Evolutionary conservation across 2,888 invertebrate species (phyloP).

Genomic region (Stratiomys singularior): DNA sequence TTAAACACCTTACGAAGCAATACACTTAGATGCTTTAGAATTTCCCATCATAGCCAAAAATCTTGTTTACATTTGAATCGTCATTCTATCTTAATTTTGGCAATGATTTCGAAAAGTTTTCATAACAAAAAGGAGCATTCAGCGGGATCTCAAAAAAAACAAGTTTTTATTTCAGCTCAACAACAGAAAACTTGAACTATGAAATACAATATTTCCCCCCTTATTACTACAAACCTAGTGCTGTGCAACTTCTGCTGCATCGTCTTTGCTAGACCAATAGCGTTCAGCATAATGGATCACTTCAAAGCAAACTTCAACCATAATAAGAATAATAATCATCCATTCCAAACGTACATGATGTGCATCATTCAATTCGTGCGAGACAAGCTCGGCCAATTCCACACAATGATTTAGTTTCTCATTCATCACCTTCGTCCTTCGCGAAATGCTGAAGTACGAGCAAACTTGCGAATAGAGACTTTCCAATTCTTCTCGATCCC

Average conservation of each 20-base stretch:
- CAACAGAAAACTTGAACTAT: too few species aligned
- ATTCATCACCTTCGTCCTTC: conserved; percentile 94
- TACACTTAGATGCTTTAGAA: too few species aligned
- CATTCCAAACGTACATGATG: conserved; percentile 95
- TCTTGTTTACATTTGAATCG: too few species aligned
- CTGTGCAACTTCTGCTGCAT: not conserved
- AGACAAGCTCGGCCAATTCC: conserved; percentile 88
- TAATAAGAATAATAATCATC: conserved; percentile 96
- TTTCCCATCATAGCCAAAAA: too few species aligned
- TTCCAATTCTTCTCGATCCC: conserved; percentile 94
- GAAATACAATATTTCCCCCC: too few species aligned
- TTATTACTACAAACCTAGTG: too few species aligned
- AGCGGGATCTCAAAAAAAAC: too few species aligned
- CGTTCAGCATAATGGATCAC: conserved; percentile 79
- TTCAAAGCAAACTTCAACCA: conserved; percentile 93
- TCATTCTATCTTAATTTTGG: too few species aligned
- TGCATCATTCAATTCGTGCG: conserved; percentile 88
- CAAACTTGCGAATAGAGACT: conserved; percentile 83
- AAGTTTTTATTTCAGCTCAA: too few species aligned
- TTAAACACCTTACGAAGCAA: too few species aligned
- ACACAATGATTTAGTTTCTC: conserved; percentile 95
- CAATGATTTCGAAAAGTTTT: too few species aligned
- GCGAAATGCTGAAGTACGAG: conserved; percentile 83
- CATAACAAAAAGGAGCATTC: too few species aligned
- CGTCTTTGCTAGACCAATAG: conserved; percentile 60